These are phyloP conservation scores for Hemicordylus capensis DNA, from an alignment of 2,113 vertebrate species.

Conservation along the genomic window DNA sequence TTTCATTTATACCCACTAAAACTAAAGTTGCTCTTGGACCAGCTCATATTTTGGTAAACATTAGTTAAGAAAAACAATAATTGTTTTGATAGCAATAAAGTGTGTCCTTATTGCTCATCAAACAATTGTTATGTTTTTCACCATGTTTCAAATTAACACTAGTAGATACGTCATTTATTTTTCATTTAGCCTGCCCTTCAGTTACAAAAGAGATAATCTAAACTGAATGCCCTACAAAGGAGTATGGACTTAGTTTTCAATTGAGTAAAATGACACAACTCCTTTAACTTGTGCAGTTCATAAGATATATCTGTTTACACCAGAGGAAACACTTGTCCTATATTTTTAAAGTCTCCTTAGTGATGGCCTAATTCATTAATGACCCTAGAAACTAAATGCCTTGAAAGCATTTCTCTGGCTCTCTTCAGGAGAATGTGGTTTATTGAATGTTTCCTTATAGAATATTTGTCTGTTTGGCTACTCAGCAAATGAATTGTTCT, in stretches of 20 bases:
- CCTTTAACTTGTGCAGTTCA: not conserved
- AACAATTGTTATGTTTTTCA: not conserved
- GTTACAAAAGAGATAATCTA: not conserved
- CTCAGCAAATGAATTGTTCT: not conserved
- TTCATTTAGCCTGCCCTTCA: not conserved
- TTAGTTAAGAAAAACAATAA: not conserved
- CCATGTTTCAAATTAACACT: not conserved
- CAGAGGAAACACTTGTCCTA: not conserved
- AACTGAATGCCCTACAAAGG: not conserved
- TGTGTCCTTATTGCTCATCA: not conserved
- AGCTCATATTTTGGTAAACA: not conserved
- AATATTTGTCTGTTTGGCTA: not conserved
- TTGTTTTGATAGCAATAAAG: too few species aligned
- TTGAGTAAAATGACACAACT: not conserved
- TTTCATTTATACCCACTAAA: too few species aligned
- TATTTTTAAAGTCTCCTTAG: not conserved
- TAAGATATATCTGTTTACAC: not conserved
- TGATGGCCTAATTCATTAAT: not conserved
- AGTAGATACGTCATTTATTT: not conserved
- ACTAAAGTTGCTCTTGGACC: not conserved
- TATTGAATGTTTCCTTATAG: not conserved
- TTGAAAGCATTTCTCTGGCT: not conserved
- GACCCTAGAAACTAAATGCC: not conserved
- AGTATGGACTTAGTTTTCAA: not conserved
- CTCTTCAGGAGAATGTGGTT: not conserved